These are phyloP conservation scores for Antheraea pernyi DNA, from an alignment of 1,140 invertebrate species.

Conservation along the genomic window DNA sequence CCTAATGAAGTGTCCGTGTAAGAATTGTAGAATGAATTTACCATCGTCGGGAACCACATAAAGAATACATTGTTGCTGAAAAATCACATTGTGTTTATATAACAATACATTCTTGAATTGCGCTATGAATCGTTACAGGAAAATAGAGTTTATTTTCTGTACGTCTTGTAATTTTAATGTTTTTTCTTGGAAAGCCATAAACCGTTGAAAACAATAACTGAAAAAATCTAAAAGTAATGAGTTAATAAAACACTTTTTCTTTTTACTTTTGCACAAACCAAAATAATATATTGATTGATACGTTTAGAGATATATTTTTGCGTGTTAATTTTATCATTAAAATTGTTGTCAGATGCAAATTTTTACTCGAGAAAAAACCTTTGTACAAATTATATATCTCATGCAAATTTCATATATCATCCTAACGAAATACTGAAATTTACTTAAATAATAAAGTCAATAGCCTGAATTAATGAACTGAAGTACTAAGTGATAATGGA, in stretches of 20 bases:
- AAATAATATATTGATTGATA: no score
- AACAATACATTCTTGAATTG: not conserved
- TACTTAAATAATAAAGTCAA: not conserved
- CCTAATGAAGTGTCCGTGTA: conserved; percentile 8
- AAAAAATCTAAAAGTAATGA: no score
- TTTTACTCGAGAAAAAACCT: no score
- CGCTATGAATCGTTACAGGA: not conserved
- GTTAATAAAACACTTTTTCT: no score
- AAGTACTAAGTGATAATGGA: not conserved
- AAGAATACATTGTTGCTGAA: conserved; percentile 44
- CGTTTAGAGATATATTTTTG: no score
- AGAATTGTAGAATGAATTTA: conserved; percentile 44
- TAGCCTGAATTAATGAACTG: not conserved
- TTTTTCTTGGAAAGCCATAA: not conserved
- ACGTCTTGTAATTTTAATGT: not conserved
- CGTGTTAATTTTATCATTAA: no score
- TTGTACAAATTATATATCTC: no score
- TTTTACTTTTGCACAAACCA: no score
- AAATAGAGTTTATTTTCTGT: not conserved
- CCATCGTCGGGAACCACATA: conserved; percentile 49
- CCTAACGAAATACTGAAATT: not conserved
- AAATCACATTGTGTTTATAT: conserved; percentile 8
- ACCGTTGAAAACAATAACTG: no score
- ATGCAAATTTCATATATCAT: no score
- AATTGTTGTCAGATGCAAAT: no score